These are phyloP conservation scores for Sparus aurata DNA, from an alignment of 2,797 vertebrate genomes.

Conservation along the genomic window DNA sequence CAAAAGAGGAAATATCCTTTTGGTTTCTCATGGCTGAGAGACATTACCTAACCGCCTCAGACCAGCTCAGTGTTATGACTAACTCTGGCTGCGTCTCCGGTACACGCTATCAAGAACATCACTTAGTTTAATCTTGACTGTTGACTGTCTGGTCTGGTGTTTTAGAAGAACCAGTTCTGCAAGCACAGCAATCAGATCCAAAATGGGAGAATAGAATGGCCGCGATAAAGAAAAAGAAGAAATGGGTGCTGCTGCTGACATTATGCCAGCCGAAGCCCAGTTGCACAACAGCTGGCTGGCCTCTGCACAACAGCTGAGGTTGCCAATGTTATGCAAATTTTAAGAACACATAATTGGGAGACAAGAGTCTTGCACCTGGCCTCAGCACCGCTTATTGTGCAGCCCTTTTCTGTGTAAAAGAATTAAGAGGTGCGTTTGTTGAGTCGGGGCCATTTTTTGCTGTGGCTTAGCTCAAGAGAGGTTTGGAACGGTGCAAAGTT, in stretches of 20 bases:
- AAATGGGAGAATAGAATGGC: not conserved
- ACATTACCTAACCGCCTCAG: conserved; percentile 6
- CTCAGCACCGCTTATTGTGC: conserved; percentile 18
- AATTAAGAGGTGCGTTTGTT: conserved; percentile 30
- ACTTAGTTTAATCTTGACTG: not conserved
- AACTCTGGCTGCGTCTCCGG: not conserved
- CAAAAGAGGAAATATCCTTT: not conserved
- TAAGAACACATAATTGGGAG: conserved; percentile 43
- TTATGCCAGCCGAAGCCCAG: not conserved
- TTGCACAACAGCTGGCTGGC: conserved; percentile 51
- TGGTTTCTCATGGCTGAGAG: not conserved
- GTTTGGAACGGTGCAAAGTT: conserved; percentile 20
- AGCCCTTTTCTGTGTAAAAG: conserved; percentile 37
- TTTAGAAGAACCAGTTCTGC: conserved; percentile 19
- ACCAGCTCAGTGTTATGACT: conserved; percentile 19
- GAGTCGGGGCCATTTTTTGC: conserved; percentile 8
- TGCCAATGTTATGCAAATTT: conserved; percentile 47
- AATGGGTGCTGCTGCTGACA: not conserved
- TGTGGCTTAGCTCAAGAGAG: conserved; percentile 4
- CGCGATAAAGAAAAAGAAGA: not conserved
- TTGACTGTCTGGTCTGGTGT: conserved; percentile 15
- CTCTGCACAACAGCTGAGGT: conserved; percentile 14
- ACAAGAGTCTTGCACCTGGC: not conserved
- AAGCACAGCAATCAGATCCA: conserved; percentile 9
- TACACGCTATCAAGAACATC: conserved; percentile 11